Percentiles rank a stretch among this genome's conserved stretches.
phyloP scores from a whole-genome alignment of 2,888 invertebrate species.

The Harpagoxenus sublaevis region DNA sequence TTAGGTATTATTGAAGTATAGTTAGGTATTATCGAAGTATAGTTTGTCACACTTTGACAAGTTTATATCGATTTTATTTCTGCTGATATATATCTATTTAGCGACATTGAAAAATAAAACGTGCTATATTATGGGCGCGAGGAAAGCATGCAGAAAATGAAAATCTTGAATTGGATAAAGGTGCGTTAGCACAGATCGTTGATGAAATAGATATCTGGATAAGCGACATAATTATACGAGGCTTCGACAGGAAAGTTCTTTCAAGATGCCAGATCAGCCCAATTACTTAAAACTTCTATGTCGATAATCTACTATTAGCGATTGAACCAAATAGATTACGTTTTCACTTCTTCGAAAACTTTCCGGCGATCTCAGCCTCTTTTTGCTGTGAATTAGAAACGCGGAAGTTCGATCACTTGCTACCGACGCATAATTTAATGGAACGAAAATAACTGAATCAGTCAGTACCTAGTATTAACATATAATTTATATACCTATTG shows the following conservation, averaged over 20 bases:
- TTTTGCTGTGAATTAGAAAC: slow-evolving; percentile 20
- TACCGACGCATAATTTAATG: slow-evolving; percentile 31
- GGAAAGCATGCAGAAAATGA: not conserved
- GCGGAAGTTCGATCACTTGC: not conserved
- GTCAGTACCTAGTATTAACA: not conserved
- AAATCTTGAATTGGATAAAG: not conserved
- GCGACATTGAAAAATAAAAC: too few species aligned
- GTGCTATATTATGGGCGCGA: not conserved
- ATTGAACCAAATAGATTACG: slow-evolving; percentile 37
- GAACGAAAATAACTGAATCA: slow-evolving; percentile 29
- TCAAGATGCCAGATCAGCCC: slow-evolving; percentile 21
- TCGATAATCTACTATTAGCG: slow-evolving; percentile 37
- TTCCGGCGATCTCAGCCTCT: slow-evolving; percentile 8
- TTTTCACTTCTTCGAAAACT: slow-evolving; percentile 41
- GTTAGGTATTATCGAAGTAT: too few species aligned
- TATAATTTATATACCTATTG: not conserved
- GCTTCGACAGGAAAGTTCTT: not conserved
- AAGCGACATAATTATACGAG: slow-evolving; percentile 33
- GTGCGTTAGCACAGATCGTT: not conserved
- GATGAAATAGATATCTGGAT: slow-evolving; percentile 11
- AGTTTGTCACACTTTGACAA: not conserved
- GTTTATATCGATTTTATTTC: not conserved
- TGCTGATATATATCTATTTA: not conserved
- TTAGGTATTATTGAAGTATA: too few species aligned
- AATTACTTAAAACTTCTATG: slow-evolving; percentile 48